These are phyloP conservation scores for Schizothorax lantsangensis DNA, from an alignment of 2,797 vertebrate genomes.

Conservation along the genomic window DNA sequence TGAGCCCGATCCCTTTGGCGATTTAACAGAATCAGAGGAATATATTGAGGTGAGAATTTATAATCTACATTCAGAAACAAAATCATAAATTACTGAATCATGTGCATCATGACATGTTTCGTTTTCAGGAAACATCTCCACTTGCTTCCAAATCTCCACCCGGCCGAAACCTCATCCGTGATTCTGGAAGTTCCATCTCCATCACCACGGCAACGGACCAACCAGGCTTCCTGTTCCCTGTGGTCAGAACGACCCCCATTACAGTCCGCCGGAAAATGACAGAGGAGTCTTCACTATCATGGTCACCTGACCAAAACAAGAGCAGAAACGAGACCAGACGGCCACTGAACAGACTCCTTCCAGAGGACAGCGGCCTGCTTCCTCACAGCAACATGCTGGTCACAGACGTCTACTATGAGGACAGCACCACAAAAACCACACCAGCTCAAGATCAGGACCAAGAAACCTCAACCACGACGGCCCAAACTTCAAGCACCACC, in stretches of 20 bases:
- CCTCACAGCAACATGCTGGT: slow-evolving; percentile 66
- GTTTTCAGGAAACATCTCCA: slow-evolving; percentile 15
- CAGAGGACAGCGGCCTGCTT: slow-evolving; percentile 59
- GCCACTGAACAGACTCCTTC: slow-evolving; percentile 43
- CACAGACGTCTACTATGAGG: slow-evolving; percentile 77
- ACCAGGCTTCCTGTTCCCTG: slow-evolving; percentile 77
- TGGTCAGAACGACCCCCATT: slow-evolving; percentile 57
- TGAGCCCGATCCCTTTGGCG: slow-evolving; percentile 66
- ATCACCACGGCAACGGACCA: slow-evolving; percentile 69
- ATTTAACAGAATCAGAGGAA: slow-evolving; percentile 59
- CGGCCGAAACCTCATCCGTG: slow-evolving; percentile 47
- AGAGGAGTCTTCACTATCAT: slow-evolving; percentile 74
- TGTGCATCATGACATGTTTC: background rate
- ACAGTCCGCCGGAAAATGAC: slow-evolving; percentile 68
- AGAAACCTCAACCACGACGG: slow-evolving; percentile 59
- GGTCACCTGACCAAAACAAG: slow-evolving; percentile 64
- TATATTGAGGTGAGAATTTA: slow-evolving; percentile 67
- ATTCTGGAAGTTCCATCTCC: slow-evolving; percentile 71
- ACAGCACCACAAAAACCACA: slow-evolving; percentile 51
- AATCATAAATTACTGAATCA: background rate
- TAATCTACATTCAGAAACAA: background rate
- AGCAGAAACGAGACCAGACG: slow-evolving; percentile 45
- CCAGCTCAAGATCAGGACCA: slow-evolving; percentile 32
- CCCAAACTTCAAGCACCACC: slow-evolving; percentile 75
- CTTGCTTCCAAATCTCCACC: slow-evolving; percentile 34